A percentile compares a stretch with the other conserved stretches of the same genome.
These are phyloP conservation scores for Hipparchia sbordonii DNA, from an alignment of 2,888 invertebrate genomes.

Conservation along the genomic window DNA sequence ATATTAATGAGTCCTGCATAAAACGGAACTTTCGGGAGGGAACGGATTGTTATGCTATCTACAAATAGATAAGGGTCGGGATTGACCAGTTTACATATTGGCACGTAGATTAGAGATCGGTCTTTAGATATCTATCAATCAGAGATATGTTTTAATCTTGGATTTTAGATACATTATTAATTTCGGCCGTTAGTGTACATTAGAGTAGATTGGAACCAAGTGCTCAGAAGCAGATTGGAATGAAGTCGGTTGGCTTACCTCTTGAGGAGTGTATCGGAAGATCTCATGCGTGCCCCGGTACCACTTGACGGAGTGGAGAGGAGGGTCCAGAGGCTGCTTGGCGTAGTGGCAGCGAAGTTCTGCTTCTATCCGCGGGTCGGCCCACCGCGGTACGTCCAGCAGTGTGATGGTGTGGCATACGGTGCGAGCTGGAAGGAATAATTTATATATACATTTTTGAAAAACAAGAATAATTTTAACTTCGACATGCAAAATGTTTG, in stretches of 20 bases:
- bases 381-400: slow-evolving; percentile 70
- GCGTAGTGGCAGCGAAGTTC: slow-evolving; percentile 67
- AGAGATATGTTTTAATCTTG: no score
- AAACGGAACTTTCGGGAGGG: no score
- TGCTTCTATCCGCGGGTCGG: slow-evolving; percentile 67
- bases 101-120: no score
- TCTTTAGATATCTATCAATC: no score
- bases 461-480: no score
- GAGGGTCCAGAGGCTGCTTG: slow-evolving; percentile 58
- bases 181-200: no score
- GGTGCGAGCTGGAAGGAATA: slow-evolving; percentile 59
- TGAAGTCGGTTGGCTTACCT: not conserved
- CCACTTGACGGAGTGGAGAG: slow-evolving; percentile 84
- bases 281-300: slow-evolving; percentile 84
- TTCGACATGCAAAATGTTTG: no score
- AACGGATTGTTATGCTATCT: no score
- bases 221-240: not conserved
- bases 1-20: no score
- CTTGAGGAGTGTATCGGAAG: slow-evolving; percentile 49
- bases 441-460: not conserved
- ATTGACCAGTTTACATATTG: no score
- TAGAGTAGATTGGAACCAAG: not conserved
- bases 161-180: no score
- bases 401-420: slow-evolving; percentile 63
- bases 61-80: no score